These are phyloP conservation scores for Setipinna tenuifilis DNA, from an alignment of 2,797 vertebrate genomes.

Conservation along the genomic window DNA sequence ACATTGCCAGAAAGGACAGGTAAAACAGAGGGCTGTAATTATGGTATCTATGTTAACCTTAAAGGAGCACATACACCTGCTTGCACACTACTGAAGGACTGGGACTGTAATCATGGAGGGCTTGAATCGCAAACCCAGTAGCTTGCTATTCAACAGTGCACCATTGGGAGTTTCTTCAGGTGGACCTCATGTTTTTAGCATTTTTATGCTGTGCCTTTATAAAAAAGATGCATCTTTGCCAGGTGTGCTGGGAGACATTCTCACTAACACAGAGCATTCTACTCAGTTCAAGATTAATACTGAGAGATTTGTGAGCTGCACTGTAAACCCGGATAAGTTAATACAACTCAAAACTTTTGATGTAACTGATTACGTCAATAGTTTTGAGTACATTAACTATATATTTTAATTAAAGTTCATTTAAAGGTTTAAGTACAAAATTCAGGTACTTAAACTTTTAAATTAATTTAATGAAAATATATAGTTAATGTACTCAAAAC, in stretches of 20 bases:
- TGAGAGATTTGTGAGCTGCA: not conserved
- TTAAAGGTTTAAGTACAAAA: too few relatives aligned
- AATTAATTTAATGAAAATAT: too few relatives aligned
- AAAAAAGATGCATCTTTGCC: too few relatives aligned
- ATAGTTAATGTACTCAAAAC: too few relatives aligned
- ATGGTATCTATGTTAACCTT: conserved; percentile 6
- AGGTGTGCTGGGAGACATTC: not conserved
- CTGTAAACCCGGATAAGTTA: too few relatives aligned
- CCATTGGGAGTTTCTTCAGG: too few relatives aligned
- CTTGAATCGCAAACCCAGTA: not conserved
- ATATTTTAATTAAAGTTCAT: too few relatives aligned
- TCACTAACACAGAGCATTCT: not conserved
- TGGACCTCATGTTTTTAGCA: too few relatives aligned
- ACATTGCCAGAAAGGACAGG: conserved; percentile 28
- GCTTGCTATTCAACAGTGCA: not conserved
- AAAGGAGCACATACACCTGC: not conserved
- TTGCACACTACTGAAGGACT: not conserved
- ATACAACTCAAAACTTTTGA: too few relatives aligned
- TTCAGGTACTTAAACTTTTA: too few relatives aligned
- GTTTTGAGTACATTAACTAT: too few relatives aligned
- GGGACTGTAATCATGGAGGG: not conserved
- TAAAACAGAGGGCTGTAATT: conserved; percentile 8
- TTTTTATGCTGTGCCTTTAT: not conserved
- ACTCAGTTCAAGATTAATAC: not conserved
- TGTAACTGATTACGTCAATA: too few relatives aligned